These are phyloP conservation scores for human (Homo sapiens) DNA, from an alignment of 2,113 vertebrate genomes.

Conservation along the genomic window DNA sequence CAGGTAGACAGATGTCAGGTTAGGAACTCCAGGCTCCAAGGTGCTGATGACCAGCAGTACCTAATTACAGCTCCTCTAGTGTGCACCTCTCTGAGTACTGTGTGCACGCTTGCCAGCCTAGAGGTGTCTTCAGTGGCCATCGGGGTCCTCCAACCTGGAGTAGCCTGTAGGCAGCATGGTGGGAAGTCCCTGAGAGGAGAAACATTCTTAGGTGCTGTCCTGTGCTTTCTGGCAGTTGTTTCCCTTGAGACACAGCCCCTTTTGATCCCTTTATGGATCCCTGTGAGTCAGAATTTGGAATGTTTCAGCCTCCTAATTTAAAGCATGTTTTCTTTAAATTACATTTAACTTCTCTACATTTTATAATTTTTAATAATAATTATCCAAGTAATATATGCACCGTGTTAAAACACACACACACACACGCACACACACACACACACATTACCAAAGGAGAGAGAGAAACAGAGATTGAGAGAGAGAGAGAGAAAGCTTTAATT, in stretches of 20 bases:
- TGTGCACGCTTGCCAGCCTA: background rate
- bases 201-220: background rate
- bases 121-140: background rate
- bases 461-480: background rate
- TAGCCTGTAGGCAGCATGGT: background rate
- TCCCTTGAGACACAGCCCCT: background rate
- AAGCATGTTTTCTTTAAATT: slow-evolving; percentile 16
- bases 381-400: background rate
- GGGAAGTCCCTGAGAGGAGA: background rate
- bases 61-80: background rate
- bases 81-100: background rate
- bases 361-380: slow-evolving; percentile 45
- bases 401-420: background rate
- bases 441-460: background rate
- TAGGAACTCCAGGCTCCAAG: background rate
- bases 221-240: background rate
- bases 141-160: background rate
- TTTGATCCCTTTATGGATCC: background rate
- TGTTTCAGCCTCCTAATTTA: slow-evolving; percentile 41
- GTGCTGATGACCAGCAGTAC: background rate
- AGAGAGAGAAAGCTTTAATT: background rate
- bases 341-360: slow-evolving; percentile 19
- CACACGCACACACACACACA: background rate
- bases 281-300: background rate
- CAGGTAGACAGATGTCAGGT: slow-evolving; percentile 23